phyloP scores from a whole-genome alignment of 1,140 invertebrate species.

The Drosophila mojavensis region DNA sequence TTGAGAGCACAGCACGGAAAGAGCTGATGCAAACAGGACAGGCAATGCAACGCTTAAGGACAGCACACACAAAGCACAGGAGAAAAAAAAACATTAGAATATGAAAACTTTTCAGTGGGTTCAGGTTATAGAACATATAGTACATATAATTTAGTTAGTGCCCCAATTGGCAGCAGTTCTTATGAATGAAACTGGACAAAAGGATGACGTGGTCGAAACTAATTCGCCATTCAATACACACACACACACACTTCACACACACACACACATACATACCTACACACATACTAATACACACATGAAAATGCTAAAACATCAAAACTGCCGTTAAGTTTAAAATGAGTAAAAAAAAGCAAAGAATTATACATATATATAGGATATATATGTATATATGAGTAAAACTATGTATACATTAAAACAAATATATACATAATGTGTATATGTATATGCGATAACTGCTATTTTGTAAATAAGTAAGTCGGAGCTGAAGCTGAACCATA shows the following conservation, averaged over 20 bases:
- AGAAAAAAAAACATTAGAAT: not conserved
- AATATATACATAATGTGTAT: constrained; percentile 17
- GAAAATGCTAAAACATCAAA: constrained; percentile 79
- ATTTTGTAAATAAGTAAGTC: constrained; percentile 80
- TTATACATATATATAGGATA: constrained; percentile 56
- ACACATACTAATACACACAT: constrained; percentile 40
- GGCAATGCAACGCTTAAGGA: constrained; percentile 1
- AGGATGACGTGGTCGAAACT: constrained; percentile 31
- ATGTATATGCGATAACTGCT: constrained; percentile 43
- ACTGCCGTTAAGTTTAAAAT: constrained; percentile 81
- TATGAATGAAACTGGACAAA: not conserved
- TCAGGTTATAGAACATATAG: no score
- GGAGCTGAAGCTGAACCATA: constrained; percentile 74
- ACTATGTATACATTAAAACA: constrained; percentile 67
- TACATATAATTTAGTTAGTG: constrained; percentile 13
- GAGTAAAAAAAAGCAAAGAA: constrained; percentile 61
- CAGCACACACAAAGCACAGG: constrained; percentile 12
- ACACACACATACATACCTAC: not conserved
- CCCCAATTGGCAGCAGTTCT: constrained; percentile 28
- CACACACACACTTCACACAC: constrained; percentile 28
- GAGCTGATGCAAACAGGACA: not conserved
- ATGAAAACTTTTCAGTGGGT: no score
- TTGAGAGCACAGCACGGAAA: no score
- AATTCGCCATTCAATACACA: constrained; percentile 21
- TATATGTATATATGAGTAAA: constrained; percentile 31